Evolutionary conservation across 2,888 invertebrate genomes (phyloP), one percentile per base, ranked within the genome.

Genomic region (Eupithecia subfuscata): DNA sequence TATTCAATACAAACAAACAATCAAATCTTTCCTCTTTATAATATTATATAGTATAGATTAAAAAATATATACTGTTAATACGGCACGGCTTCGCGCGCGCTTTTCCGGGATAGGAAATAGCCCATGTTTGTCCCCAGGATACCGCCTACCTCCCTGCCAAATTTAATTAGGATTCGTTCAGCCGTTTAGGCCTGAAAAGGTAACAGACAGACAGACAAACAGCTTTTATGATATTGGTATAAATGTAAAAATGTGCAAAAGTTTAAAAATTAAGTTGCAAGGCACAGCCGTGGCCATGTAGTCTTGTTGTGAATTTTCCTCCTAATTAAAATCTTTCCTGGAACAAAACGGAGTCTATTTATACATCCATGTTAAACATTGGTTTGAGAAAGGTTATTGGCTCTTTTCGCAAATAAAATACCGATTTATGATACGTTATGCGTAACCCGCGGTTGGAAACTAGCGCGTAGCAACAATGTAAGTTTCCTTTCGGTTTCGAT

Each of bases 351-450:
- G 22, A 64, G 22, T 34, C 40, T 68, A 43, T 68, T 68, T 68
- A 68, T 43, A 25, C n/a, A 25, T 43, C 43, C 8, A 37, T n/a
- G 34, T 18, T 37, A 40, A 52, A 40, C 40, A 64, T 64, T 64
- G 34, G 22, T 68, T 22, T 65, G 30, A 16, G 22, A 56, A 67
- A 73, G 72, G 72, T 73, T 68, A 68, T 68, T 73, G 68, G 56
- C 72, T 73, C 72, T 40, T 52, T 72, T 73, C 60, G 34, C 68
- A 25, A 73, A 73, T 68, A 68, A 68, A 73, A 68, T 73, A 56
- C 56, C 68, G 30, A 68, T 73, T 67, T 68, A 68, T 52, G 65
- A 72, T 67, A 40, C 52, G 7, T 18, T 30, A 34, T 52, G 67
- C 40, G 65, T 65, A 65, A 65, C 18, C 22, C 18, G 18, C n/a